Conservation (phyloP, 1,140 invertebrate species). For the Drosophila nigromelanica region DNA sequence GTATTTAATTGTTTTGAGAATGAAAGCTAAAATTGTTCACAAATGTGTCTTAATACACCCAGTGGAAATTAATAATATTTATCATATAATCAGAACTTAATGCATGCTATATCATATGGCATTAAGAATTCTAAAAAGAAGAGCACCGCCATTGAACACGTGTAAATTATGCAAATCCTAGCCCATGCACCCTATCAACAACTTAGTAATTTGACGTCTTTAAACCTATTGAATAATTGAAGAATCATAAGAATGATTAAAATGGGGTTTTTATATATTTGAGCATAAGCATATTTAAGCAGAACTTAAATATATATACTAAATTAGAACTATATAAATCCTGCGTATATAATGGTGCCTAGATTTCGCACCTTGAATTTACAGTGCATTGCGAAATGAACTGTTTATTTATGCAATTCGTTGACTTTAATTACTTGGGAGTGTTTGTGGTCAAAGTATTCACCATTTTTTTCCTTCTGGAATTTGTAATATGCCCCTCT, state of each 20-base stretch:
- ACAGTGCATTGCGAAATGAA: slow-evolving; percentile 43
- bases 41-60: too few species aligned
- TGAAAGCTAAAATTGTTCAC: too few species aligned
- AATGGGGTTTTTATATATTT: too few species aligned
- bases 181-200: not conserved
- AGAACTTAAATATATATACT: too few species aligned
- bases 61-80: too few species aligned
- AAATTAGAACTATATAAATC: too few species aligned
- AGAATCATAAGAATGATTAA: too few species aligned
- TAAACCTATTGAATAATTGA: not conserved
- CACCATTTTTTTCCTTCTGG: slow-evolving; percentile 48
- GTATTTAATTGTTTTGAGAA: too few species aligned
- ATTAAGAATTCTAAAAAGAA: not conserved
- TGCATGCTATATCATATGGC: not conserved
- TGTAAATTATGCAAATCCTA: slow-evolving; percentile 1
- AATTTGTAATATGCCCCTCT: slow-evolving; percentile 57
- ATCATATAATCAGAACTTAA: not conserved
- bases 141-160: not conserved
- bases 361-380: slow-evolving; percentile 26
- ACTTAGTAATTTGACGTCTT: not conserved
- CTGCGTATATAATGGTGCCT: slow-evolving; percentile 7
- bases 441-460: slow-evolving; percentile 68
- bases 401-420: slow-evolving; percentile 60
- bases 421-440: slow-evolving; percentile 61
- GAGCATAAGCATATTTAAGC: too few species aligned